These are phyloP conservation scores for Uropsilus gracilis DNA, from an alignment of 2,113 vertebrate genomes.

Conservation along the genomic window DNA sequence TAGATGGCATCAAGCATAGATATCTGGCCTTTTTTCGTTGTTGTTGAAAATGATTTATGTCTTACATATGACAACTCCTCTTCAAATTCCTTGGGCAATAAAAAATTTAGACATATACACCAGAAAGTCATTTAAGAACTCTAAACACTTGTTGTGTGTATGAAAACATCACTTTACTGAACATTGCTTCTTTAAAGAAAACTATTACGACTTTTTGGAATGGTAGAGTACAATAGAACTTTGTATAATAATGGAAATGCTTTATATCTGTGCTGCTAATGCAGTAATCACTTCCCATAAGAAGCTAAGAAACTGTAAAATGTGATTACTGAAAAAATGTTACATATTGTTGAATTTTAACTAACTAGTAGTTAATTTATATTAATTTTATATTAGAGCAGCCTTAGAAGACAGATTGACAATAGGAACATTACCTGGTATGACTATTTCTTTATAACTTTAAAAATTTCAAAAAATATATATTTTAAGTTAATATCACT, in stretches of 20 bases:
- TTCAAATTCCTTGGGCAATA: neutral
- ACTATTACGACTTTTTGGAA: too few species aligned
- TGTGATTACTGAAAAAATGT: neutral
- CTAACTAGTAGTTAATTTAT: conserved; percentile 12
- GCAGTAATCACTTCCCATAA: neutral
- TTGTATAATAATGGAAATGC: neutral
- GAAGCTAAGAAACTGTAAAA: neutral
- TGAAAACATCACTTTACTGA: neutral
- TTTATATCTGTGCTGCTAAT: neutral
- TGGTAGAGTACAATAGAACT: neutral
- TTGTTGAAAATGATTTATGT: conserved; percentile 18
- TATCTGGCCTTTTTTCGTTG: neutral
- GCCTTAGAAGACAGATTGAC: neutral
- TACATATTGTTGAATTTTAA: neutral
- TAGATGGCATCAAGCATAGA: neutral
- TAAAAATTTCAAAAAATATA: neutral
- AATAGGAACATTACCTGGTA: neutral
- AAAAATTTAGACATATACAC: neutral
- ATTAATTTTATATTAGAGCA: neutral
- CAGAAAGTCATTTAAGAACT: neutral
- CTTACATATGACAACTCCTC: neutral
- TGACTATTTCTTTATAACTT: neutral
- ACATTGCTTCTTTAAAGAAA: neutral
- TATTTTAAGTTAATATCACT: neutral
- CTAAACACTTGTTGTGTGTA: neutral